Evolutionary conservation across 2,888 invertebrate species (phyloP).

Genomic region (Protonemura montana): DNA sequence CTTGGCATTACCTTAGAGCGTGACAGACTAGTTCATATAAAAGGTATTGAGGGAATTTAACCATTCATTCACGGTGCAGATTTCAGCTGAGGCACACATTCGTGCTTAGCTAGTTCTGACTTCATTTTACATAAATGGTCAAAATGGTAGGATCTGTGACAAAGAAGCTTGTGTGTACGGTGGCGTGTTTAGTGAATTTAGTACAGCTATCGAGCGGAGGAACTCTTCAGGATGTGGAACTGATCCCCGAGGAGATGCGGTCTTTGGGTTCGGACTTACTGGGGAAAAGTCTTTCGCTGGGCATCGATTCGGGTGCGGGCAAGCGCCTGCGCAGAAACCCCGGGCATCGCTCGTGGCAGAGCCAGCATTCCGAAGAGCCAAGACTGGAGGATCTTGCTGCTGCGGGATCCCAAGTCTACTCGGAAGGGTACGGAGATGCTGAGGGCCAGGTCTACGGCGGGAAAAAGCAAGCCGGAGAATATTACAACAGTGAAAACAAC

Average conservation of each 20-base stretch:
- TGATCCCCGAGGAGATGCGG: constrained; percentile 42
- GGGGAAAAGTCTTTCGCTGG: constrained; percentile 22
- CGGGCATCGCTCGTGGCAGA: neutral
- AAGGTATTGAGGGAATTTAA: constrained; percentile 14
- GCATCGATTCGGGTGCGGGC: neutral
- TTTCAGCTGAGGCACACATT: neutral
- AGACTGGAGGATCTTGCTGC: constrained; percentile 34
- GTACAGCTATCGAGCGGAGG: neutral
- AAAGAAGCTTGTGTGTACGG: neutral
- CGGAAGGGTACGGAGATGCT: constrained; percentile 23
- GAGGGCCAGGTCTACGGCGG: constrained; percentile 37
- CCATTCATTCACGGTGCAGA: constrained; percentile 35
- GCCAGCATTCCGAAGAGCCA: neutral
- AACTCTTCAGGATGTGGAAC: constrained; percentile 40
- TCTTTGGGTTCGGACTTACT: constrained; percentile 22
- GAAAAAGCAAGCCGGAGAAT: constrained; percentile 25
- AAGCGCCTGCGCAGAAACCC: constrained; percentile 13
- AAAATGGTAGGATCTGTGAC: neutral
- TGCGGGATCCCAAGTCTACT: constrained; percentile 38
- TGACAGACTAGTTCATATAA: constrained; percentile 23
- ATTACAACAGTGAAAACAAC: constrained; percentile 38
- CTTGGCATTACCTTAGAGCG: constrained; percentile 23
- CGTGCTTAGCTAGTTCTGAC: neutral
- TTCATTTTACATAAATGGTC: neutral
- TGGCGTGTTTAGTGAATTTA: constrained; percentile 15